These are phyloP conservation scores for Cheirogaleus medius DNA, from an alignment of 2,113 vertebrate genomes.

Conservation along the genomic window DNA sequence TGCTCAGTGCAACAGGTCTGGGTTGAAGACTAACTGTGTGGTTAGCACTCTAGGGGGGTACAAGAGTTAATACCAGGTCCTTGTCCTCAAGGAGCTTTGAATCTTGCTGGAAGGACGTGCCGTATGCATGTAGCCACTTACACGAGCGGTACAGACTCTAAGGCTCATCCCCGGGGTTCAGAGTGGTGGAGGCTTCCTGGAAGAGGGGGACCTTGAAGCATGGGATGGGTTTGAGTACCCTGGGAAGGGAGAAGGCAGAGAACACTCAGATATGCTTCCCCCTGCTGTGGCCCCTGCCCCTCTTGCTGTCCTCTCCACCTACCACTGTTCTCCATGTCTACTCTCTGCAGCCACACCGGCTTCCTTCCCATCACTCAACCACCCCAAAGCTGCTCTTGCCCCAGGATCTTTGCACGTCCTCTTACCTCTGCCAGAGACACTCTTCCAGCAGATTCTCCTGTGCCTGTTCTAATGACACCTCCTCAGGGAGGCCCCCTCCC, in stretches of 20 bases:
- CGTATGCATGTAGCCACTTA: neutral
- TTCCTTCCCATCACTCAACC: neutral
- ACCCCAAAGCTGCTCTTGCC: neutral
- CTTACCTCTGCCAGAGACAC: neutral
- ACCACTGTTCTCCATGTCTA: neutral
- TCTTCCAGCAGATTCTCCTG: neutral
- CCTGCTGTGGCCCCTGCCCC: fast-evolving
- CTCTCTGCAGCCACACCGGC: neutral
- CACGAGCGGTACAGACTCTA: neutral
- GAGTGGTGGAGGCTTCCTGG: neutral
- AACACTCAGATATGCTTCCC: neutral
- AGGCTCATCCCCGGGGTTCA: neutral
- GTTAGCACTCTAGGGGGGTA: neutral
- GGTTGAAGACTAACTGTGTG: neutral
- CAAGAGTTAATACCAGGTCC: neutral
- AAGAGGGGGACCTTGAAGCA: neutral
- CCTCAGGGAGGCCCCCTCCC: neutral
- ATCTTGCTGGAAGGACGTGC: neutral
- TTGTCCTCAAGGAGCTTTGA: neutral
- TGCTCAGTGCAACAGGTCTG: neutral
- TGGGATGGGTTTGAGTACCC: neutral
- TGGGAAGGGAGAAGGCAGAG: neutral
- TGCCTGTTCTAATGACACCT: neutral
- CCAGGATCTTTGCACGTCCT: neutral
- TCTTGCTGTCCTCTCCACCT: neutral